phyloP scores from a whole-genome alignment of 2,113 vertebrate species.

The Platichthys flesus region DNA sequence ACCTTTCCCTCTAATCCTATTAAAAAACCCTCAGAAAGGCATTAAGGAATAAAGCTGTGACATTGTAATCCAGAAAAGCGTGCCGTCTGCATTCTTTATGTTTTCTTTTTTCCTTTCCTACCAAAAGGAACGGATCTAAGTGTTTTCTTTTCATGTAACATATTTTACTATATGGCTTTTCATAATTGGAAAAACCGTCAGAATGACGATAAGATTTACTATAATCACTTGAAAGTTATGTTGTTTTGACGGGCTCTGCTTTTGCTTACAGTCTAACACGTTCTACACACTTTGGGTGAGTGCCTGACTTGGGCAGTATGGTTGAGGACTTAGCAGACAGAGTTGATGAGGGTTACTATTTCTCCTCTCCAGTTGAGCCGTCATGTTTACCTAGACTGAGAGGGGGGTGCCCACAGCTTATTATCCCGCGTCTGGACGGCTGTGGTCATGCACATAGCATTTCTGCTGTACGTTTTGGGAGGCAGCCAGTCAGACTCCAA shows the following conservation, averaged over 20 bases:
- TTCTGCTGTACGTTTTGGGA: constrained; percentile 35
- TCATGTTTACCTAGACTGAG: constrained; percentile 56
- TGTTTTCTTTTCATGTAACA: constrained; percentile 27
- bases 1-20: constrained; percentile 75
- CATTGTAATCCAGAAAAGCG: constrained; percentile 59
- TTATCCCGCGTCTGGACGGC: constrained; percentile 54
- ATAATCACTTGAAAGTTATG: constrained; percentile 5
- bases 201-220: constrained; percentile 7
- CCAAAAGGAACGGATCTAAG: constrained; percentile 49
- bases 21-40: constrained; percentile 70
- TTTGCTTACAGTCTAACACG: not conserved
- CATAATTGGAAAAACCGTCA: not conserved
- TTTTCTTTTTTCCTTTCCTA: not conserved
- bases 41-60: constrained; percentile 63
- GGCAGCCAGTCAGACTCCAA: constrained; percentile 53
- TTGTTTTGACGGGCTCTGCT: constrained; percentile 7
- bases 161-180: not conserved
- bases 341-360: constrained; percentile 48
- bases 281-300: not conserved
- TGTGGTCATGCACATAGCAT: constrained; percentile 49
- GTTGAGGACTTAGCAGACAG: constrained; percentile 51
- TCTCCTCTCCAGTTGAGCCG: constrained; percentile 46
- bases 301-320: constrained; percentile 18
- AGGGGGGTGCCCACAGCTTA: constrained; percentile 54
- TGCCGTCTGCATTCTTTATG: constrained; percentile 11